Evolutionary conservation across 2,113 vertebrate genomes (phyloP), one percentile per base, ranked within the genome.

Genomic region (Chionodraco myersi): DNA sequence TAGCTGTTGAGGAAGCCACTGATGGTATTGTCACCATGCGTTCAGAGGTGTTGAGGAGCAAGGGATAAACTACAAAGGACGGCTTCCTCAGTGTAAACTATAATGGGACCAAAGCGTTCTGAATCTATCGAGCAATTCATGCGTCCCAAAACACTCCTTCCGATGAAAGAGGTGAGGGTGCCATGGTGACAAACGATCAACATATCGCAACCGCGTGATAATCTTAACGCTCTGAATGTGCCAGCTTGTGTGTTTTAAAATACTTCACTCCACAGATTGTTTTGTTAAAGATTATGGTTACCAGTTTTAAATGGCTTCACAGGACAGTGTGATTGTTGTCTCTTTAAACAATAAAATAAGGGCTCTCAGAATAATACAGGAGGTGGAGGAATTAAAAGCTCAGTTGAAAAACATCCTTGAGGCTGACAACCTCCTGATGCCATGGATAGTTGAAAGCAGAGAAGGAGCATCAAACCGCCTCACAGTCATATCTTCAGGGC

Each of bases 401-500:
- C 41, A 34, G 14, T 47, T 56, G 12, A 58, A 48, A 59, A n/a
- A 47, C 44, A 6, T 47, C 3, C 1, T 34, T 53, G 8, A 23
- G 10, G 5, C 68, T 44, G 53, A n/a, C 62, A 34, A 59, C 16
- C 6, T 49, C 54, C 15, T 83, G 30, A 49, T 63, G 15, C 52
- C 65, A 34, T 69, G 16, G 23, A 30, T 13, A 3, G 34, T 54
- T 63, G 51, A 26, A 63, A 56, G 26, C 58, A 36, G 45, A 54
- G 8, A 65, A 53, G 7, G 6, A 58, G 34, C 23, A 41, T 18
- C 63, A 57, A 15, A 15, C 23, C 1, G 2, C 62, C 51, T 41
- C 44, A 12, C 16, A 67, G 34, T 73, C 23, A 68, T 72, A 72
- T 26, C 23, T 51, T 36, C 12, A 53, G 62, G 5, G 60, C 34